Base-by-base conservation (phyloP, 2,113 vertebrate genomes). In the Gyps fulvus region DNA sequence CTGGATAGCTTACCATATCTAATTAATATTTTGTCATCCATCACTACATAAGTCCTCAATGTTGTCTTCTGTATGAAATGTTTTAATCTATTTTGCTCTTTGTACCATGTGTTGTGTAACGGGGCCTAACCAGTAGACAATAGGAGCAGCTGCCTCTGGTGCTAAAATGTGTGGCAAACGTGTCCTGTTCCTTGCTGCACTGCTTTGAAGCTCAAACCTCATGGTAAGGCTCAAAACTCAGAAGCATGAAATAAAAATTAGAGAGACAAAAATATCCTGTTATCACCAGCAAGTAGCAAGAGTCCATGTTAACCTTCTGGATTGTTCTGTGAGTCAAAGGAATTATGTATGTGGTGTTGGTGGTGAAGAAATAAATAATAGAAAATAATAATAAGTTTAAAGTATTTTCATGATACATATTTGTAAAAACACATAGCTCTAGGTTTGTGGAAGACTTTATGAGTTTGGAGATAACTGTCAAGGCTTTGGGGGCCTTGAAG, bases 1-100 rank as follows among this genome's bases (percentile, higher is more conserved):
- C 50, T 50, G 88, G 50, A 89, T 95, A 63, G 36, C 94, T 95
- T 91, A 79, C 85, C 86, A 65, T 50, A 95, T 86, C 93, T 93
- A 95, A 97, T 96, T 92, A 96, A 93, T 87, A 95, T 92, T 94
- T 95, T 91, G 72, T 89, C 90, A 94, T 45, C 80, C 79, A 82
- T 63, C 77, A 42, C 94, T 87, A 38, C 89, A 3, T 81, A 85
- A 92, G 74, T 96, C 66, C 86, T 89, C 86, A 25, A 9, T 83
- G 65, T 90, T 92, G 78, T 93, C 89, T 96, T 77, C 83, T 38
- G 45, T 86, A 77, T 83, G 89, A 97, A 95, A 91, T 86, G 73
- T 86, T 97, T 91, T 93, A 62, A 89, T 95, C 76, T 96, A 58
- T 92, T 95, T 96, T 95, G 79, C 80, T 95, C 70, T 96, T 81